Evolutionary conservation across 2,797 vertebrate genomes (phyloP).

Genomic region (Cephalopachus bancanus): DNA sequence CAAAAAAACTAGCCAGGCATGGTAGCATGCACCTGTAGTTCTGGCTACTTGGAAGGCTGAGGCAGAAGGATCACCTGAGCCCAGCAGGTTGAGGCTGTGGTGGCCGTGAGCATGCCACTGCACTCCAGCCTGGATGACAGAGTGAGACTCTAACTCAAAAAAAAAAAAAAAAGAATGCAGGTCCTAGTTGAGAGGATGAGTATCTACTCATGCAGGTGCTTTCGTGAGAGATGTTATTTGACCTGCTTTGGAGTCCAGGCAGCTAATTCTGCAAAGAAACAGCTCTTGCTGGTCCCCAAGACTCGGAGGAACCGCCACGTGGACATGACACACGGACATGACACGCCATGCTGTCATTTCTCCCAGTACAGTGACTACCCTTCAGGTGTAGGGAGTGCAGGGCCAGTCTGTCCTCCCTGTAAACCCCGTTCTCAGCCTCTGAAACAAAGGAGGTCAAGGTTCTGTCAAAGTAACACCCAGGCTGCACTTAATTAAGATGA

Average conservation of each 20-base stretch:
- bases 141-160: neutral
- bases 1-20: neutral
- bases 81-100: neutral
- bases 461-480: conserved; percentile 71
- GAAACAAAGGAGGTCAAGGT: conserved; percentile 72
- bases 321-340: neutral
- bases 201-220: neutral
- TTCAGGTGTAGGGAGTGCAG: neutral
- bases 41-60: neutral
- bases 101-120: neutral
- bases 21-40: neutral
- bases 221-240: neutral
- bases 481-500: conserved; percentile 73
- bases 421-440: conserved; percentile 49
- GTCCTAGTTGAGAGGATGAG: neutral
- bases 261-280: neutral
- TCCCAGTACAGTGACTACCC: neutral
- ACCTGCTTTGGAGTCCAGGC: neutral
- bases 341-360: neutral
- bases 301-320: neutral
- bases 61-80: neutral
- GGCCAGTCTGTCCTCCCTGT: neutral
- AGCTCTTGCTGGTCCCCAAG: neutral
- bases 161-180: neutral
- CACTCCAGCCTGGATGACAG: neutral